A percentile compares a stretch with the other conserved stretches of the same genome.
Evolutionary conservation across 2,113 vertebrate genomes (phyloP).

Genomic region (Colistium nudipinnis): DNA sequence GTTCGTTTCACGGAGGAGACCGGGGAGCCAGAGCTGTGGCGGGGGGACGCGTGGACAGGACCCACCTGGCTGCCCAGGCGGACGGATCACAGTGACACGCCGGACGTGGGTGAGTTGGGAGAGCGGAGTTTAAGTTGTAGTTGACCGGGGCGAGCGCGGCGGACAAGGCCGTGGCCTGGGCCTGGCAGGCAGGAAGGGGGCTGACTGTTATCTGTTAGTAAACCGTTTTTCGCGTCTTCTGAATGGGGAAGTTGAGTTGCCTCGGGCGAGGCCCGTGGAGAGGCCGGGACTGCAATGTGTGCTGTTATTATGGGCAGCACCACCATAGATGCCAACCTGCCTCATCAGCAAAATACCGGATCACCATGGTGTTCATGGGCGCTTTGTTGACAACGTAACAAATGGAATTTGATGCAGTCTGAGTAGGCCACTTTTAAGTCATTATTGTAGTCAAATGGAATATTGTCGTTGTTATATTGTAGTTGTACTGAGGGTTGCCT

Average conservation of each 20-base stretch:
- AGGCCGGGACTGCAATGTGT: constrained; percentile 53
- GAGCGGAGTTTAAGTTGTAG: constrained; percentile 28
- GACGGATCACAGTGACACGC: constrained; percentile 79
- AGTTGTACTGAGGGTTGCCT: neutral
- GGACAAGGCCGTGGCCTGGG: constrained; percentile 73
- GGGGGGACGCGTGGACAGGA: constrained; percentile 69
- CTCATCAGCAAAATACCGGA: constrained; percentile 42
- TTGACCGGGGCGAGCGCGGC: constrained; percentile 32
- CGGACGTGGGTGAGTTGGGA: constrained; percentile 74
- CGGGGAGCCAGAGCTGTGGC: constrained; percentile 78
- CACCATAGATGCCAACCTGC: constrained; percentile 25
- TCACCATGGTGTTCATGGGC: neutral
- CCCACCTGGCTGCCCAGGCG: constrained; percentile 78
- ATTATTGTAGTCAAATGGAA: neutral
- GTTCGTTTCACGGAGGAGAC: constrained; percentile 55
- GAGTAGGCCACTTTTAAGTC: accelerated
- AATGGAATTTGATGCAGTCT: neutral
- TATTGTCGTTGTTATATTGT: neutral
- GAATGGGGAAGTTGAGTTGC: constrained; percentile 70
- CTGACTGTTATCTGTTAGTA: constrained; percentile 45
- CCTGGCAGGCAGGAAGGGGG: constrained; percentile 50
- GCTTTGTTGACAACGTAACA: constrained; percentile 12
- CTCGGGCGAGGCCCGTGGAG: constrained; percentile 42
- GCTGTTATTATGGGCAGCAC: constrained; percentile 38
- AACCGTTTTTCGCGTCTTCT: constrained; percentile 28